Evolutionary conservation across 2,113 vertebrate species (phyloP), one percentile per base, ranked within the genome.

Genomic region (Aepyceros melampus): DNA sequence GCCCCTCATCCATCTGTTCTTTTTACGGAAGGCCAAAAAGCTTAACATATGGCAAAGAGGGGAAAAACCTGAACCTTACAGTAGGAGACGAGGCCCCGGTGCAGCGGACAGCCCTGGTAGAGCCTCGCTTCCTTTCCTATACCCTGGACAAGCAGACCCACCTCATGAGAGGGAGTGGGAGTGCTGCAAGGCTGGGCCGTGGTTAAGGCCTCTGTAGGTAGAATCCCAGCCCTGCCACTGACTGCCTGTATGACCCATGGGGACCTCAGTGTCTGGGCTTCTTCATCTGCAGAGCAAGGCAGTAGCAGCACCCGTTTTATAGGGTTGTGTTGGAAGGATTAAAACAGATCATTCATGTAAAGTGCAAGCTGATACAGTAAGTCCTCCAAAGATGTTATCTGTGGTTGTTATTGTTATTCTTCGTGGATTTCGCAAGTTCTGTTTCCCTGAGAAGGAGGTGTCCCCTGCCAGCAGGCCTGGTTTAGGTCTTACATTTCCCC

Each of bases 101-200:
- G 19, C 25, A 33, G 13, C 15, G 0, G 16, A 64, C 29, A 86
- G 47, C n/a, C 74, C 45, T 36, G 0, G 4, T 1, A 8, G 8
- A 76, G 10, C 40, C 33, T n/a, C 3, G 19, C 56, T 78, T 85
- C 47, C 64, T 76, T 5, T 45, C n/a, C 43, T 15, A 1, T 40
- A 55, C 33, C 60, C 49, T 55, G 1, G 64, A 55, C 17, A 64
- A 31, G 76, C 51, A 45, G 1, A 21, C 12, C 33, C 43, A 19
- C 29, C 47, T 64, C 2, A 0, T 11, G 67, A 62, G 29, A 19
- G 19, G 11, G 27, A 10, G 19, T 23, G 17, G 21, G 19, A 33
- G n/a, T 15, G 11, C 27, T 7, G 14, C 4, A 12, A 23, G 10
- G 36, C 9, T 7, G 25, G 64, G 11, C 45, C 40, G 15, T 16